These are phyloP conservation scores for Zaprionus taronus DNA, from an alignment of 1,140 invertebrate genomes.

Conservation along the genomic window DNA sequence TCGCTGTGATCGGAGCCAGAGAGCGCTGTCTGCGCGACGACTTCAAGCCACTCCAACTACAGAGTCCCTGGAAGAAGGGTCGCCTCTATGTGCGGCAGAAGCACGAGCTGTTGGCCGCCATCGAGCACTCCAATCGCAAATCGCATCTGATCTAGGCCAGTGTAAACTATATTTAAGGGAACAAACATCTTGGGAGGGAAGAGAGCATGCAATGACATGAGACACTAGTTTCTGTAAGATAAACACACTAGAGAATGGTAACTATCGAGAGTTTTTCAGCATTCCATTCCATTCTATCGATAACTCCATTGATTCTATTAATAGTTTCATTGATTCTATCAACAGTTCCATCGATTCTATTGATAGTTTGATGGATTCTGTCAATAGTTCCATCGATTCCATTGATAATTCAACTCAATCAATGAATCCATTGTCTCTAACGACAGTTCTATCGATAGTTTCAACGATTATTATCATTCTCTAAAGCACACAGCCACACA, in stretches of 20 bases:
- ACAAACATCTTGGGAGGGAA: background rate
- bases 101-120: conserved; percentile 93
- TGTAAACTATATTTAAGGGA: background rate
- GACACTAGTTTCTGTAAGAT: background rate
- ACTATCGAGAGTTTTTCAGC: too few relatives aligned
- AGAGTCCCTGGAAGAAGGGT: conserved; percentile 98
- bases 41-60: conserved; percentile 95
- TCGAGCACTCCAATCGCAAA: conserved; percentile 92
- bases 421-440: too few relatives aligned
- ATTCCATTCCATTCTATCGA: too few relatives aligned
- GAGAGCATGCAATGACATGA: background rate
- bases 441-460: too few relatives aligned
- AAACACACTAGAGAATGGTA: too few relatives aligned
- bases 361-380: too few relatives aligned
- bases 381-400: too few relatives aligned
- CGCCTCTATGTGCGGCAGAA: conserved; percentile 95
- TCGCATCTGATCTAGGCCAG: conserved; percentile 84
- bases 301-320: too few relatives aligned
- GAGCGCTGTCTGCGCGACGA: conserved; percentile 96
- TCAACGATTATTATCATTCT: too few relatives aligned
- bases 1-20: conserved; percentile 96
- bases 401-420: too few relatives aligned
- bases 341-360: too few relatives aligned
- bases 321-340: too few relatives aligned
- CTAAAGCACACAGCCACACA: conserved; percentile 1